Evolutionary conservation across 2,888 invertebrate genomes (phyloP), one percentile per base, ranked within the genome.

Genomic region (Andrena bucephala): DNA sequence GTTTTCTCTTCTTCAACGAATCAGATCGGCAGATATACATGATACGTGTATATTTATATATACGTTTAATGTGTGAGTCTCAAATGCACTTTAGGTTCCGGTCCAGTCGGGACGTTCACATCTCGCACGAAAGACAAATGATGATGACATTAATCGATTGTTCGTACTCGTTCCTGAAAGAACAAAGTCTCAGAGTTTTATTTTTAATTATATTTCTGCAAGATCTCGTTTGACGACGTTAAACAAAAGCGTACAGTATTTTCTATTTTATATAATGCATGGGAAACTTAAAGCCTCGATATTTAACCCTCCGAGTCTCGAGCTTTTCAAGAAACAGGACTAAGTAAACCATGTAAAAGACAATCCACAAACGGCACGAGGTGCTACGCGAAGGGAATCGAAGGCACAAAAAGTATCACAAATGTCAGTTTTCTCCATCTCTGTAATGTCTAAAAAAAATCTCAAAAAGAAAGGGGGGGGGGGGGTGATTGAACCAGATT

Each of bases 11-110:
- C 42, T 31, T 13, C 42, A 63, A 76, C 67, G 31, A 62, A 60
- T 54, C 62, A 33, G 59, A n/a, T 69, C 62, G 80, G 70, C 63
- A 70, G 72, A 79, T 79, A 73, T 77, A 75, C 74, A 52, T 70
- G 48, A 76, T 79, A 71, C 52, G 63, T 60, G 24, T 71, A 66
- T 27, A 48, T 75, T 65, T 29, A 31, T 84, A 72, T 81, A 65
- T 57, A 57, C 24, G 57, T 57, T 57, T 73, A 66, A 10, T 27
- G 68, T 31, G 68, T 24, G 63, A 70, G 62, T 79, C 68, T 65
- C 79, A 85, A 87, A 87, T 87, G 87, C 87, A 87, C 85, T 85
- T 85, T 72, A 81, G 66, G 42, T 72, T 73, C 76, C 85, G 85
- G 54, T 81, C 76, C 76, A 85, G 79, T 75, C 87, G 76, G 77